Evolutionary conservation across 2,888 invertebrate genomes (phyloP), one percentile per base, ranked within the genome.

Genomic region (Dromius quadrimaculatus): DNA sequence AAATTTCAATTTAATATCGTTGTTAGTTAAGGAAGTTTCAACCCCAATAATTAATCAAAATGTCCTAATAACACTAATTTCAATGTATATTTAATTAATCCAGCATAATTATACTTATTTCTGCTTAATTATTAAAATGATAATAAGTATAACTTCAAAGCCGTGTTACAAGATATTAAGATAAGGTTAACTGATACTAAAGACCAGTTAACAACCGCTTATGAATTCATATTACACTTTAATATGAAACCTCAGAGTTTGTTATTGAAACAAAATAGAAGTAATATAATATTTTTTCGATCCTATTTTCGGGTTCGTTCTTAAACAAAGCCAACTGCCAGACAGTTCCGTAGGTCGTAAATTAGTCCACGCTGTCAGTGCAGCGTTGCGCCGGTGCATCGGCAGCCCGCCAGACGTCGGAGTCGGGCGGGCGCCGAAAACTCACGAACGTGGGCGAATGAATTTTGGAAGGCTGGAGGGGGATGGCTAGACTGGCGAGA

Each of bases 341-440:
- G 47, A 47, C 47, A 23, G 2, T 5, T 11, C 47, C 20, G 19
- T 20, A 47, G 11, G 47, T 47, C 47, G 59, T 36, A 32, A 20
- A 11, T 59, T 9, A 3, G 22, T 3, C 62, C 23, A 20, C n/a
- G 22, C 22, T 22, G 41, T 11, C 15, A 11, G 41, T 62, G 41
- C 41, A 41, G 54, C 54, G 54, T 5, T 22, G 61, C 38, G 38
- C 22, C 36, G 13, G 38, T 38, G 61, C 61, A 38, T 9, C 22
- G 17, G 61, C 61, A 61, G 38, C 61, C 38, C 17, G 61, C 62
- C 43, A 62, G 62, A 62, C 62, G 62, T 13, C n/a, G 11, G 13
- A 41, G 62, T 11, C 5, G 5, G 20, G 41, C 41, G 62, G 62
- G 62, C 13, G 23, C 62, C 62, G 22, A 17, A 38, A 23, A 20